A percentile compares a stretch with the other conserved stretches of the same genome.
phyloP scores from a whole-genome alignment of 2,888 invertebrate species.

The Taenaris catops region DNA sequence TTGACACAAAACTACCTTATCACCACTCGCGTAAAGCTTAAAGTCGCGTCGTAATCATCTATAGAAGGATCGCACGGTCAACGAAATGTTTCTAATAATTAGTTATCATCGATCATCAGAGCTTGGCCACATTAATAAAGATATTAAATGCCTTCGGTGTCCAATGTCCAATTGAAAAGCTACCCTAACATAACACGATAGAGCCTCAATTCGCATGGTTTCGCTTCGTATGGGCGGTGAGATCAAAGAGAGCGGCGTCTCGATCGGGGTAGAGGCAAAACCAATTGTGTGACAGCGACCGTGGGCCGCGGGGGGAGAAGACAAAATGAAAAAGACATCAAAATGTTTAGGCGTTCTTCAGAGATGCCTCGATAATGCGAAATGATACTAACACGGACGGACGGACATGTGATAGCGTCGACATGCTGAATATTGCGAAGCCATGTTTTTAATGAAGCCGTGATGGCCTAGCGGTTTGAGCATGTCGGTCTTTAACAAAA shows the following conservation, averaged over 20 bases:
- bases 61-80: conserved; percentile 48
- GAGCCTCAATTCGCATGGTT: conserved; percentile 18
- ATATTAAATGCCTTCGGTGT: conserved; percentile 62
- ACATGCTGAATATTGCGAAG: conserved; percentile 18
- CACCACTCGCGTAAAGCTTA: conserved; percentile 22
- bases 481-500: no score
- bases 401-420: conserved; percentile 14
- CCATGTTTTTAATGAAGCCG: no score
- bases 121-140: conserved; percentile 70
- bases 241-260: conserved; percentile 59
- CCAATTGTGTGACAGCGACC: conserved; percentile 59
- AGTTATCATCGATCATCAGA: conserved; percentile 73
- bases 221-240: conserved; percentile 40
- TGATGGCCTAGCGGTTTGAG: no score
- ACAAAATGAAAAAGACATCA: conserved; percentile 38
- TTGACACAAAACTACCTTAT: conserved; percentile 27
- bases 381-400: conserved; percentile 21
- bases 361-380: conserved; percentile 27
- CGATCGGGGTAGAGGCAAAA: conserved; percentile 54
- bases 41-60: conserved; percentile 8
- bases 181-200: conserved; percentile 18
- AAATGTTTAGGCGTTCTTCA: conserved; percentile 47
- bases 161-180: conserved; percentile 18
- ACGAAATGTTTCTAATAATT: conserved; percentile 73
- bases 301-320: conserved; percentile 28